Evolutionary conservation across 2,113 vertebrate species (phyloP).

Genomic region (Ammodytes marinus): DNA sequence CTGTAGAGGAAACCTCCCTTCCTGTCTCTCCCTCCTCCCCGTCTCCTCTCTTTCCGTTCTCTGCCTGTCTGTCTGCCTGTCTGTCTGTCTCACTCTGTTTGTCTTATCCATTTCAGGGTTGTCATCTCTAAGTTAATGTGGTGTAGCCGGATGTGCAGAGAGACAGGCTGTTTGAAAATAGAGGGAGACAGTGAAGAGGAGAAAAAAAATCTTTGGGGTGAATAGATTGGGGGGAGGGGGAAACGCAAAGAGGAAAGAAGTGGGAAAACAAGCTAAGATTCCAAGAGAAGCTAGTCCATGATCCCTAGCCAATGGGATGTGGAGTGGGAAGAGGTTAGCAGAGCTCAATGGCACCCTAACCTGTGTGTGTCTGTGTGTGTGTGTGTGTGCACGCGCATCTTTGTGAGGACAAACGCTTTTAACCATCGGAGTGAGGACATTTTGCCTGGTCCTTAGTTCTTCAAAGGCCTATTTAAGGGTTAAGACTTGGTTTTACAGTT

Average conservation of each 20-base stretch:
- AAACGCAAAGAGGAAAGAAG: slow-evolving; percentile 33
- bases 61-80: slow-evolving; percentile 46
- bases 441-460: too few species aligned
- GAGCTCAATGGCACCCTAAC: slow-evolving; percentile 54
- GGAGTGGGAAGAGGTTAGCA: slow-evolving; percentile 42
- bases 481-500: too few species aligned
- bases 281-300: slow-evolving; percentile 31
- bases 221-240: slow-evolving; percentile 36
- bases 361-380: slow-evolving; percentile 13
- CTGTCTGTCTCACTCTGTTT: slow-evolving; percentile 57
- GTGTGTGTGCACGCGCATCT: not conserved
- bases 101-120: slow-evolving; percentile 67
- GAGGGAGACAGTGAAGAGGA: slow-evolving; percentile 15
- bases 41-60: slow-evolving; percentile 82
- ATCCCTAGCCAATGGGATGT: slow-evolving; percentile 16
- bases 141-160: slow-evolving; percentile 66
- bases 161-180: slow-evolving; percentile 40
- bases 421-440: too few species aligned
- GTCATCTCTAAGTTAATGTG: slow-evolving; percentile 72
- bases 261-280: slow-evolving; percentile 46
- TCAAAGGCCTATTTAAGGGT: too few species aligned
- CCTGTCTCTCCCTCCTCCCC: slow-evolving; percentile 82
- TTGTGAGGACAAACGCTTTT: not conserved
- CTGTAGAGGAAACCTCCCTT: slow-evolving; percentile 85
- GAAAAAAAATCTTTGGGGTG: slow-evolving; percentile 18